Percentiles rank a stretch among this genome's conserved stretches.
phyloP scores from a whole-genome alignment of 2,797 vertebrate species.

The Acanthornis magna region DNA sequence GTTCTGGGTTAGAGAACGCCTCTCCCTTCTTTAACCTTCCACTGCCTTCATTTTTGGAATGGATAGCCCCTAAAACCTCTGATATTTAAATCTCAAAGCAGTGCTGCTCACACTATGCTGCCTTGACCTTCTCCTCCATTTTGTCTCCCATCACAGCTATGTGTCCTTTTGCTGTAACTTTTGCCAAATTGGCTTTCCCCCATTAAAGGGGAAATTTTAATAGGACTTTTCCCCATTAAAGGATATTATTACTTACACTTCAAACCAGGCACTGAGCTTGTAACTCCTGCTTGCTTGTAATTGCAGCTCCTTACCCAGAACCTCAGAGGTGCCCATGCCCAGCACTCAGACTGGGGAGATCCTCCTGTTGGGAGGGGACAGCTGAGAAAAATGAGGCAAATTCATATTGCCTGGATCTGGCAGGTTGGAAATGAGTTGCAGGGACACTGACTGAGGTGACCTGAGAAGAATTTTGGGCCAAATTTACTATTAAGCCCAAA shows the following conservation, averaged over 20 bases:
- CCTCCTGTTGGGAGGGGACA: no score
- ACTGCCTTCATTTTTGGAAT: not conserved
- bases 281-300: not conserved
- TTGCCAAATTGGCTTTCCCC: not conserved
- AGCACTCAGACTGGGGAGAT: not conserved
- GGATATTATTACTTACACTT: not conserved
- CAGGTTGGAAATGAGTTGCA: not conserved
- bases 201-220: not conserved
- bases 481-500: not conserved
- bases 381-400: not conserved
- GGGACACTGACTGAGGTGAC: no score
- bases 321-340: not conserved
- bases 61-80: not conserved
- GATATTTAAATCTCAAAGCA: not conserved
- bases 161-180: not conserved
- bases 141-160: not conserved
- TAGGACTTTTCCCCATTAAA: not conserved
- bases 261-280: not conserved
- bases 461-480: not conserved
- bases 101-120: not conserved
- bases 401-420: not conserved
- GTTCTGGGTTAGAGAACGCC: not conserved
- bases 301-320: not conserved
- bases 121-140: not conserved
- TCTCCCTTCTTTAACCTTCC: not conserved